Percentiles rank a stretch among this genome's conserved stretches.
Conservation (phyloP, 2,888 invertebrate genomes). For the Stictocephala bisonia region DNA sequence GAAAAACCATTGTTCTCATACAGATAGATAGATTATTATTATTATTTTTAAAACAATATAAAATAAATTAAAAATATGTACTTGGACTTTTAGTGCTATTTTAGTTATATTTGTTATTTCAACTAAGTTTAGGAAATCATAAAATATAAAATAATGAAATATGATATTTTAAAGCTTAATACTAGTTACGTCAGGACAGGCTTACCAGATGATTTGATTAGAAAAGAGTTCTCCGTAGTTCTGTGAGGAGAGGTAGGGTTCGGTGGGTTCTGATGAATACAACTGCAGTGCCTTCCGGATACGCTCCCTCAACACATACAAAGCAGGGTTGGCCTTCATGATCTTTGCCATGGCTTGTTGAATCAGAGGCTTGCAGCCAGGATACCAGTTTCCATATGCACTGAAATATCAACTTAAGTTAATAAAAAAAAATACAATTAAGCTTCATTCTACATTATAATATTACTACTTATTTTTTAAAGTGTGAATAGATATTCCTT, state of each 20-base stretch:
- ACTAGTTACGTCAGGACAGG: constrained; percentile 19
- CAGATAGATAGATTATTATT: too few species aligned
- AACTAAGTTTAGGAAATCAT: constrained; percentile 15
- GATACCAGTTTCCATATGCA: constrained; percentile 99
- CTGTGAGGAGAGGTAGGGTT: constrained; percentile 98
- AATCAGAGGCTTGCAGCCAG: constrained; percentile 97
- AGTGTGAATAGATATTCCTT: not conserved
- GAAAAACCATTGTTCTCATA: too few species aligned
- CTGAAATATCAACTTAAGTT: constrained; percentile 68
- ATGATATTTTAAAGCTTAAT: not conserved
- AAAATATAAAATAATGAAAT: not conserved
- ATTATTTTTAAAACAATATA: too few species aligned
- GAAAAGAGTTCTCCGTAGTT: constrained; percentile 99
- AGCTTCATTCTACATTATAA: too few species aligned
- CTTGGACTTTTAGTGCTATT: not conserved
- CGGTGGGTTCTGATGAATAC: constrained; percentile 99
- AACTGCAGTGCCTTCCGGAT: constrained; percentile 98
- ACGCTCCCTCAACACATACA: constrained; percentile 96
- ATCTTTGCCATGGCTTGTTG: constrained; percentile 99
- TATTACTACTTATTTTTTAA: too few species aligned
- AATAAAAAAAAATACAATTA: too few species aligned
- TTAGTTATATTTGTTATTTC: too few species aligned
- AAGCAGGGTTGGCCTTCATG: constrained; percentile 99
- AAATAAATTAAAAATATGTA: constrained; percentile 34
- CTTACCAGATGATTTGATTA: constrained; percentile 99